These are phyloP conservation scores for Centropus unirufus DNA, from an alignment of 2,113 vertebrate genomes.

Conservation along the genomic window DNA sequence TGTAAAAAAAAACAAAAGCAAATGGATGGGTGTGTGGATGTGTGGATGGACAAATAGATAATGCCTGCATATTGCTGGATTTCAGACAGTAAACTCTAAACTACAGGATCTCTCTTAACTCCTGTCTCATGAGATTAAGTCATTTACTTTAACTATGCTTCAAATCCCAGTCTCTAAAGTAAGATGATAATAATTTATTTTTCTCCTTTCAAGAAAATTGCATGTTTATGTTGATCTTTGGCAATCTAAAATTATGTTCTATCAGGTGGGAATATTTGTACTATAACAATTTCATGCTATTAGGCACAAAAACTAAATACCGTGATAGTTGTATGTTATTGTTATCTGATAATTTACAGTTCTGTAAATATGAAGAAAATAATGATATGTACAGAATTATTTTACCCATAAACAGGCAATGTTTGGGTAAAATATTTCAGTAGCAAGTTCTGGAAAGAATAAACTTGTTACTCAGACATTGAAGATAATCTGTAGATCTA, in stretches of 20 bases:
- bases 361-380: constrained; percentile 6
- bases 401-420: neutral
- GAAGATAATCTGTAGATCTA: neutral
- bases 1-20: neutral
- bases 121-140: neutral
- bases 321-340: neutral
- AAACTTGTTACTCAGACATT: neutral
- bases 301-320: neutral
- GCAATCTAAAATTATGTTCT: neutral
- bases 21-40: neutral
- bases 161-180: neutral
- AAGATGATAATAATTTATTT: neutral
- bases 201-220: neutral
- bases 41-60: neutral
- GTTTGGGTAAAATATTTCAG: neutral
- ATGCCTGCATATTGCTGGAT: neutral
- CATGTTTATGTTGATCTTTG: neutral
- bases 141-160: neutral
- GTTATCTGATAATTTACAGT: neutral
- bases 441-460: neutral
- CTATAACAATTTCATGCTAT: neutral
- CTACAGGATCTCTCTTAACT: neutral
- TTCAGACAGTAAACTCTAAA: neutral
- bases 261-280: neutral
- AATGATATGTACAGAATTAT: neutral